These are phyloP conservation scores for western clawed frog (Xenopus tropicalis) DNA, from an alignment of 2,113 vertebrate species.

Conservation along the genomic window DNA sequence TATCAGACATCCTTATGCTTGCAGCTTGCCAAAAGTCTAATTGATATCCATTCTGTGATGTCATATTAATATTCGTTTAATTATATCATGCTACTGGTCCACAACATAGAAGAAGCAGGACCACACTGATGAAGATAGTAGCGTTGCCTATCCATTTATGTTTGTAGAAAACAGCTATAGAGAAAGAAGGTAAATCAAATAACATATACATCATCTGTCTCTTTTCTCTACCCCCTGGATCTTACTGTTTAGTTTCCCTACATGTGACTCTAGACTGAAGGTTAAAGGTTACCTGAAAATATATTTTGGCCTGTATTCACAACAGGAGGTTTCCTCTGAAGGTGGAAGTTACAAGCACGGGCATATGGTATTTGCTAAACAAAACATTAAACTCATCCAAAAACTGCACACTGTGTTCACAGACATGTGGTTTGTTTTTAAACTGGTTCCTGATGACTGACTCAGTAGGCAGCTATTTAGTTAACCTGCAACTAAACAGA, in stretches of 20 bases:
- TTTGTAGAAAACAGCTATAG: background rate
- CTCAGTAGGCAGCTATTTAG: background rate
- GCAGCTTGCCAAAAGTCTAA: too few species aligned
- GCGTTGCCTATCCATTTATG: background rate
- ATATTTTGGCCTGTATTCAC: constrained; percentile 23
- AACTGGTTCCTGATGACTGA: background rate
- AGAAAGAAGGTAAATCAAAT: constrained; percentile 8
- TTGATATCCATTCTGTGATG: too few species aligned
- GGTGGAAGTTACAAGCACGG: constrained; percentile 3
- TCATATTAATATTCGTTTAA: too few species aligned
- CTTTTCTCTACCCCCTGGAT: constrained; percentile 3
- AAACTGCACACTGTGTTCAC: background rate
- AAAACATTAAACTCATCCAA: background rate
- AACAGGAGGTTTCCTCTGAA: constrained; percentile 21
- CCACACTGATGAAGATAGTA: background rate
- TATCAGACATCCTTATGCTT: too few species aligned
- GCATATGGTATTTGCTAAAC: constrained; percentile 20
- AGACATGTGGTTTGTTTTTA: background rate
- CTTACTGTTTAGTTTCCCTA: constrained; percentile 1
- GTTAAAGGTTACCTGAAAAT: constrained; percentile 22
- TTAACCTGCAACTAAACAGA: background rate
- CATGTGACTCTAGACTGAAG: constrained; percentile 6
- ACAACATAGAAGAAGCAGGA: too few species aligned
- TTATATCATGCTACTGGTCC: too few species aligned
- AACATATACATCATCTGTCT: background rate